phyloP scores from a whole-genome alignment of 2,888 invertebrate species.

The Helobdella robusta region DNA sequence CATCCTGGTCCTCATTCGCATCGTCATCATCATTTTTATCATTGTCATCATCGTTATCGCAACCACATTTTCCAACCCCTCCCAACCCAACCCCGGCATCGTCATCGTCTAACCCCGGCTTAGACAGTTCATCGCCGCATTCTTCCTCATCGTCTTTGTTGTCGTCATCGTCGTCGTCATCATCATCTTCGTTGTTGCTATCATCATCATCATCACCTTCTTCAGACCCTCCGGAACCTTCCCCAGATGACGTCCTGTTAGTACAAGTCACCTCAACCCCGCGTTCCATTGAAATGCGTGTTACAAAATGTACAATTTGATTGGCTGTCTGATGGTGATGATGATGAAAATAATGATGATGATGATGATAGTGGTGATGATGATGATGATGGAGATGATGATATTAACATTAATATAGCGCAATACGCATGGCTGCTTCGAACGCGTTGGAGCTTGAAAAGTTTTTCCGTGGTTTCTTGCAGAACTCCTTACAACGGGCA shows the following conservation, averaged over 20 bases:
- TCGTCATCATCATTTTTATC: conserved; percentile 8
- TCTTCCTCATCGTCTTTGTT: neutral
- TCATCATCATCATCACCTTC: neutral
- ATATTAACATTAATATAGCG: no score
- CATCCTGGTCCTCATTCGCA: conserved; percentile 7
- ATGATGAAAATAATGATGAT: conserved; percentile 30
- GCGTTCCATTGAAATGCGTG: no score
- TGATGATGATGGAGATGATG: conserved; percentile 10
- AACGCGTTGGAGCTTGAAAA: no score
- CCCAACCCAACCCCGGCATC: neutral
- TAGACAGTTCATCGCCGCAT: neutral
- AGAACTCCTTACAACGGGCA: no score
- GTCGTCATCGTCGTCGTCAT: neutral
- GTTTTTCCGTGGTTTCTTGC: no score
- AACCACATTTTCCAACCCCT: neutral
- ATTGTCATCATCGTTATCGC: neutral
- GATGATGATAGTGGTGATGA: conserved; percentile 23
- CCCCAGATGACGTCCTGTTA: neutral
- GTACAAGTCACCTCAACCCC: neutral
- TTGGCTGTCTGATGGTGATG: conserved; percentile 32
- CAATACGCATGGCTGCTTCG: no score
- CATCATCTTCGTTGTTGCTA: no score
- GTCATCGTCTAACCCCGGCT: neutral
- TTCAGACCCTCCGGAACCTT: neutral
- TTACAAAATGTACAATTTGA: no score